Evolutionary conservation across 2,888 invertebrate genomes (phyloP).

Genomic region (Petrolisthes cinctipes): DNA sequence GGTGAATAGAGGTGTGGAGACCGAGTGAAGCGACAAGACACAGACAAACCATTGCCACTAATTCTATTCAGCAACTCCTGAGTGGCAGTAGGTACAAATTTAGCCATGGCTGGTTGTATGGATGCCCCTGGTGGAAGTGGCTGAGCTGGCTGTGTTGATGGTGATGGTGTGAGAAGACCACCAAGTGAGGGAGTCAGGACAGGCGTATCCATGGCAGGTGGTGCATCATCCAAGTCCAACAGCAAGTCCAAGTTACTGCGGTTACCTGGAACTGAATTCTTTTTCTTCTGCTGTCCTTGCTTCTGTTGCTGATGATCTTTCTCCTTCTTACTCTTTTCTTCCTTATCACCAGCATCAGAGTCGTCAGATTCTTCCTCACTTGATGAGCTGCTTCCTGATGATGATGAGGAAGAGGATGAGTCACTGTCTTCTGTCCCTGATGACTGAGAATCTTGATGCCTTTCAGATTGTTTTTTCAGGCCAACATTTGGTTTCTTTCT

Average conservation of each 20-base stretch:
- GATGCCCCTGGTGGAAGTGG: slow-evolving; percentile 43
- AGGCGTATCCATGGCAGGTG: slow-evolving; percentile 76
- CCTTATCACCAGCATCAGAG: slow-evolving; percentile 64
- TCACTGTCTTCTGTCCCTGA: slow-evolving; percentile 43
- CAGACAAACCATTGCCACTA: slow-evolving; percentile 74
- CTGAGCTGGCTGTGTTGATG: slow-evolving; percentile 66
- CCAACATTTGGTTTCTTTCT: slow-evolving; percentile 17
- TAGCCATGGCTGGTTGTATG: slow-evolving; percentile 75
- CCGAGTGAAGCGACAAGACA: slow-evolving; percentile 78
- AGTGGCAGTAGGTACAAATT: slow-evolving; percentile 75
- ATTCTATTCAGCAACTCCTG: slow-evolving; percentile 81
- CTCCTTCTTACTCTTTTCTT: slow-evolving; percentile 66
- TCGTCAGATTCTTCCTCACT: slow-evolving; percentile 42
- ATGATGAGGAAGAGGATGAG: slow-evolving; percentile 48
- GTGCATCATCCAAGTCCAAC: slow-evolving; percentile 81
- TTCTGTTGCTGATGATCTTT: slow-evolving; percentile 64
- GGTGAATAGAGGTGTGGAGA: slow-evolving; percentile 85
- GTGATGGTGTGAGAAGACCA: slow-evolving; percentile 80
- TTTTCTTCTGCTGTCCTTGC: not conserved
- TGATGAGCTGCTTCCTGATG: slow-evolving; percentile 36
- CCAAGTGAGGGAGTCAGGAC: slow-evolving; percentile 87
- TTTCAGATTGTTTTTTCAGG: slow-evolving; percentile 20
- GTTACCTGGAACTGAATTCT: slow-evolving; percentile 26
- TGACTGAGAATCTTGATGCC: slow-evolving; percentile 23
- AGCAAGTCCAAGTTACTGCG: slow-evolving; percentile 76